phyloP scores from a whole-genome alignment of 2,113 vertebrate genomes.

The Talpa occidentalis region DNA sequence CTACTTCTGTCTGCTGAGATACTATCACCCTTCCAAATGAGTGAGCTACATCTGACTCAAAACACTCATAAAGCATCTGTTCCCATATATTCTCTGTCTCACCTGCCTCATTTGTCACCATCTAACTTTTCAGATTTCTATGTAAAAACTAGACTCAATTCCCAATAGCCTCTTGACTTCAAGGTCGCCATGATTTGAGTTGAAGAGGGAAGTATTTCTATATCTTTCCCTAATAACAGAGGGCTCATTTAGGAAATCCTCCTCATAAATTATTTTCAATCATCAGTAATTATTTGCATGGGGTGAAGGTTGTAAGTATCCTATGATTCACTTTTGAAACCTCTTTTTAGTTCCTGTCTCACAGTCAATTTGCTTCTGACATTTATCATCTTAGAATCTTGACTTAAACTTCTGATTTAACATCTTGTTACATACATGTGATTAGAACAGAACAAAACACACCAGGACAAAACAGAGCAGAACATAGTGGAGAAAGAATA shows the following conservation, averaged over 20 bases:
- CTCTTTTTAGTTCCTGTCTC: not conserved
- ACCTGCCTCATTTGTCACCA: not conserved
- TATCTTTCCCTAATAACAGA: not conserved
- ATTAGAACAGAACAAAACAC: slow-evolving; percentile 34
- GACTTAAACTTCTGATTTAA: slow-evolving; percentile 45
- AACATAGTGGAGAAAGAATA: not conserved
- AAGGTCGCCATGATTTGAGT: not conserved
- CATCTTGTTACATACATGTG: slow-evolving; percentile 8
- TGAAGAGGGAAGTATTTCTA: slow-evolving; percentile 5
- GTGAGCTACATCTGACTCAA: not conserved
- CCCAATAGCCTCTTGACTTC: not conserved
- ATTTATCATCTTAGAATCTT: slow-evolving; percentile 13
- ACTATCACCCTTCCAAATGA: not conserved
- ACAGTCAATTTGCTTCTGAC: not conserved
- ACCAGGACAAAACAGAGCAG: not conserved
- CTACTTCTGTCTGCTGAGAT: not conserved
- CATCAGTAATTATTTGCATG: slow-evolving; percentile 14
- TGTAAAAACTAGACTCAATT: not conserved
- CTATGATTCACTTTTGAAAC: slow-evolving; percentile 6
- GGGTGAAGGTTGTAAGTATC: not conserved
- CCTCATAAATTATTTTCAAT: not conserved
- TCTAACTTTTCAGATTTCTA: not conserved
- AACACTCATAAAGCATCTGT: not conserved
- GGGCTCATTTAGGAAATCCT: not conserved
- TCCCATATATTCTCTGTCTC: not conserved